Conservation (phyloP, 1,140 invertebrate species). For the Drosophila ambigua region DNA sequence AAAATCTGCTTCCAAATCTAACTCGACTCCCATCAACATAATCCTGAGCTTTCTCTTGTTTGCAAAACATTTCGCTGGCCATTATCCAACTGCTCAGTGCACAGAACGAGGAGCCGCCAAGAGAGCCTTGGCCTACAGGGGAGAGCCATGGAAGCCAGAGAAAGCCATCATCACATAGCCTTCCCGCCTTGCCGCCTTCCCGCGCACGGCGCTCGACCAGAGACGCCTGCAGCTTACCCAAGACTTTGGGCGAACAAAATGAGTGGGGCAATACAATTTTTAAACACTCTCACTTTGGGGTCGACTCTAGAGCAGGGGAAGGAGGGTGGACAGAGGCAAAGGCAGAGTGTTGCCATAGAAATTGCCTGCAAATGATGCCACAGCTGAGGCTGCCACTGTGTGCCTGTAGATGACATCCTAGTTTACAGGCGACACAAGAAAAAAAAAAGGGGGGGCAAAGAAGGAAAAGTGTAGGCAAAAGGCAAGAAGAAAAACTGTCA, state of each 20-base stretch:
- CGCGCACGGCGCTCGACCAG: background rate
- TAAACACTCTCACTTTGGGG: slow-evolving; percentile 52
- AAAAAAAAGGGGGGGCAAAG: slow-evolving; percentile 11
- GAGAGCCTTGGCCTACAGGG: slow-evolving; percentile 23
- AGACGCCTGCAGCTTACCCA: slow-evolving; percentile 46
- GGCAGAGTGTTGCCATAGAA: slow-evolving; percentile 41
- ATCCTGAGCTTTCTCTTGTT: slow-evolving; percentile 13
- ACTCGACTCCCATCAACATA: slow-evolving; percentile 10
- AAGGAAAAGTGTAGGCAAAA: background rate
- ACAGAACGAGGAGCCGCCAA: background rate
- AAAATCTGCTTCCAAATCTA: slow-evolving; percentile 18
- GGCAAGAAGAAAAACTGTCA: slow-evolving; percentile 10
- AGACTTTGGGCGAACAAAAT: slow-evolving; percentile 51
- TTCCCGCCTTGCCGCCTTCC: background rate
- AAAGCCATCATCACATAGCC: slow-evolving; percentile 42
- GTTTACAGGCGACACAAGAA: slow-evolving; percentile 34
- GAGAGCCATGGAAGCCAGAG: slow-evolving; percentile 10
- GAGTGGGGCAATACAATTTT: slow-evolving; percentile 67
- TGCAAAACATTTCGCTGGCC: slow-evolving; percentile 28
- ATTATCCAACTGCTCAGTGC: slow-evolving; percentile 24
- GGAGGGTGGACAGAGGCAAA: background rate
- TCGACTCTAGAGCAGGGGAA: slow-evolving; percentile 11
- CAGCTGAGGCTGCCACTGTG: slow-evolving; percentile 8
- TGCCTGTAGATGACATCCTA: slow-evolving; percentile 28
- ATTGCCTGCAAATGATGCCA: slow-evolving; percentile 69